Evolutionary conservation across 2,113 vertebrate species (phyloP).

Genomic region (Oriolus oriolus): DNA sequence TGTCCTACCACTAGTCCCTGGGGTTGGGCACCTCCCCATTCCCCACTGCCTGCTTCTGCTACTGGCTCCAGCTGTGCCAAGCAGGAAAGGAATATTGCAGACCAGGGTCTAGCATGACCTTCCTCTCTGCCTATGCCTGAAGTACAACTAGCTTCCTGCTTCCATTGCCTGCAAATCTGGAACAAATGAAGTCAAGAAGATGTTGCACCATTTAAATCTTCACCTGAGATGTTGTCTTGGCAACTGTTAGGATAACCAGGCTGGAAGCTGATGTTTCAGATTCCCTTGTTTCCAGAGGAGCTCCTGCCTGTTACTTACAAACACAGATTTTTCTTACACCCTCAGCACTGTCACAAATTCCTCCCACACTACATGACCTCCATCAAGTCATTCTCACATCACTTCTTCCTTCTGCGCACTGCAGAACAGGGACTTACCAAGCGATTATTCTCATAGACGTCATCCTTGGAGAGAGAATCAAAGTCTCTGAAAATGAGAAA

Average conservation of each 20-base stretch:
- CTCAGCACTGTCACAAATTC: not conserved
- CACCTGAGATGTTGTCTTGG: not conserved
- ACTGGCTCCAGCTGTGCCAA: not conserved
- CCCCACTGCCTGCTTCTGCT: not conserved
- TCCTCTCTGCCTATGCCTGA: not conserved
- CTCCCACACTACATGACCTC: not conserved
- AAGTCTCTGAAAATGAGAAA: conserved; percentile 85
- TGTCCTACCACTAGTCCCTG: not conserved
- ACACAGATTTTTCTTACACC: not conserved
- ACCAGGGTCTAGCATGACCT: not conserved
- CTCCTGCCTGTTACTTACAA: not conserved
- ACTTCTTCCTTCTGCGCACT: not conserved
- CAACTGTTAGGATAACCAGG: not conserved
- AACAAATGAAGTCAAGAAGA: not conserved
- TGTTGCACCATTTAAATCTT: not conserved
- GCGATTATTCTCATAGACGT: conserved; percentile 93
- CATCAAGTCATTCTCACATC: not conserved
- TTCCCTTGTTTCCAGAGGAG: not conserved
- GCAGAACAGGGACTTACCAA: conserved; percentile 81
- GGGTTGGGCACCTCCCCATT: not conserved
- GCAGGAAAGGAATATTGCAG: not conserved
- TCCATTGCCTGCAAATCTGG: not conserved
- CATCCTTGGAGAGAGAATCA: conserved; percentile 90
- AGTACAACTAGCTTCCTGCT: not conserved
- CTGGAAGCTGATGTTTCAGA: not conserved